Evolutionary conservation across 1,140 invertebrate genomes (phyloP).

Genomic region (Drosophila sproati): DNA sequence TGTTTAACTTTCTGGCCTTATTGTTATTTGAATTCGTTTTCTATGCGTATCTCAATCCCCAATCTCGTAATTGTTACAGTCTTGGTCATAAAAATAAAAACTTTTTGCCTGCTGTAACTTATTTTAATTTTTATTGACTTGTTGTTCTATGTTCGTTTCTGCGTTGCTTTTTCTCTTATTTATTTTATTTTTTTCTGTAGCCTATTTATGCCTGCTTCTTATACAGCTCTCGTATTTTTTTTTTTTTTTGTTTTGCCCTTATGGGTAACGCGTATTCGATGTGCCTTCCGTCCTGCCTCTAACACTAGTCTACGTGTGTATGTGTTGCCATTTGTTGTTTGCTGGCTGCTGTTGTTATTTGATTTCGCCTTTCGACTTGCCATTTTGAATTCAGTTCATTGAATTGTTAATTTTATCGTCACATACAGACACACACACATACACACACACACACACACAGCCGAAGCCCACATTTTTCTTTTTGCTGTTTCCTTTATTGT

Average conservation of each 20-base stretch:
- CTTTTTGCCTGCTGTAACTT: constrained; percentile 63
- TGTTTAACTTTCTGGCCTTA: constrained; percentile 10
- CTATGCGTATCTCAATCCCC: constrained; percentile 8
- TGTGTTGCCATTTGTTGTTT: constrained; percentile 33
- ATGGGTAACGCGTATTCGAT: constrained; percentile 42
- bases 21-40: constrained; percentile 35
- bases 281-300: neutral
- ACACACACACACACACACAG: constrained; percentile 13
- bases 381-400: constrained; percentile 80
- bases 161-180: neutral
- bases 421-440: constrained; percentile 18
- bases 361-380: constrained; percentile 71
- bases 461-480: constrained; percentile 24
- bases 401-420: constrained; percentile 79
- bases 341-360: constrained; percentile 47
- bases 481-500: constrained; percentile 63
- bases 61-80: constrained; percentile 59
- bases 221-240: constrained; percentile 8
- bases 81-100: constrained; percentile 55
- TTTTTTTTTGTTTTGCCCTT: constrained; percentile 33
- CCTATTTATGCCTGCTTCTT: constrained; percentile 27
- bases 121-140: constrained; percentile 75
- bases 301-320: constrained; percentile 8
- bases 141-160: constrained; percentile 29
- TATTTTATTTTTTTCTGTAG: constrained; percentile 2